Conservation (phyloP, 1,140 invertebrate species). For the Drosophila ironensis region DNA sequence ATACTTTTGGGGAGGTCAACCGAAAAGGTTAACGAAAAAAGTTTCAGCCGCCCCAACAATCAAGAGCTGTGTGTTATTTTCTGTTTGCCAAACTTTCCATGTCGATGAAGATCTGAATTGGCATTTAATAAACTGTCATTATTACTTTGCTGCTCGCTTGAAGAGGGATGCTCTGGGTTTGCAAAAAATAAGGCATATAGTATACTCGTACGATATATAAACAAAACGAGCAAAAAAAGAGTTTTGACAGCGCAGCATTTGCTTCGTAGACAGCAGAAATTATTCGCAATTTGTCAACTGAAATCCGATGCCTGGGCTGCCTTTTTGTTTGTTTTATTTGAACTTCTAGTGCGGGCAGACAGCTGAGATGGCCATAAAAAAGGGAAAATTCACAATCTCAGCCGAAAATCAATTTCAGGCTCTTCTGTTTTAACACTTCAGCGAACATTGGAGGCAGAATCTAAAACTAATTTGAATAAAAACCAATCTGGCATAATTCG, state of each 20-base stretch:
- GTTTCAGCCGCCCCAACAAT: constrained; percentile 29
- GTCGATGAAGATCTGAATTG: constrained; percentile 43
- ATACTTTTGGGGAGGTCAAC: constrained; percentile 22
- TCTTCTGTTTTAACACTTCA: constrained; percentile 68
- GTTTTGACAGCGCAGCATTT: constrained; percentile 25
- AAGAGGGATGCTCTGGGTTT: constrained; percentile 23
- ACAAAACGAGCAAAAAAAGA: neutral
- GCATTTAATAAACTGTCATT: constrained; percentile 55
- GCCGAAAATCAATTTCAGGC: constrained; percentile 64
- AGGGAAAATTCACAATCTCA: constrained; percentile 14
- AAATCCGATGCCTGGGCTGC: constrained; percentile 41
- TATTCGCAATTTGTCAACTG: constrained; percentile 69
- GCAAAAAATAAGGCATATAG: constrained; percentile 1
- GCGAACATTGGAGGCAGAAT: constrained; percentile 47
- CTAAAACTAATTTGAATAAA: constrained; percentile 78
- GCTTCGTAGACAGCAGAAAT: constrained; percentile 21
- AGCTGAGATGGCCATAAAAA: constrained; percentile 58
- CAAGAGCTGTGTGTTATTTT: constrained; percentile 32
- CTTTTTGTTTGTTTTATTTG: constrained; percentile 48
- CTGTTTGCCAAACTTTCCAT: constrained; percentile 40
- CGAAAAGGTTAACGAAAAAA: constrained; percentile 52
- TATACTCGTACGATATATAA: no score
- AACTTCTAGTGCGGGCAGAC: constrained; percentile 17
- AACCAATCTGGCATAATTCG: constrained; percentile 76
- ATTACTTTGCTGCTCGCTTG: constrained; percentile 23